Base-by-base conservation (phyloP, 1,140 invertebrate species). In the Lerema accius region DNA sequence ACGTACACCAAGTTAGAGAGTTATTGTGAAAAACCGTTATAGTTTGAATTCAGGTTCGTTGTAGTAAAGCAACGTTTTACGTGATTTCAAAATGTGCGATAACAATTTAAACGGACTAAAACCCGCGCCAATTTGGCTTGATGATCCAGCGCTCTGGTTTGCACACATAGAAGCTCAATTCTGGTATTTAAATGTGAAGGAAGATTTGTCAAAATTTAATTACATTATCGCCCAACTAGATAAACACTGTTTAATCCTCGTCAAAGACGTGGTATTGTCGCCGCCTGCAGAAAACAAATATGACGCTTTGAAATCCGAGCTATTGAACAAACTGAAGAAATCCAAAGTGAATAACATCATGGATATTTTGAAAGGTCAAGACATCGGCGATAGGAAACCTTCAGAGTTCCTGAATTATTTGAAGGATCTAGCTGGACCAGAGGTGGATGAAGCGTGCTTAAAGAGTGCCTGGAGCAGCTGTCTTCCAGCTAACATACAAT, bases 401-500 rank as follows among this genome's bases (percentile, higher is more conserved):
- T 45, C 42, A 4, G 16, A 45, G 11, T 45, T 23, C 17, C 10
- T 45, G 17, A n/a, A 45, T 3, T 17, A 19, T 45, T 23, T 45
- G 10, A 19, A 45, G 17, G 17, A 45, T 19, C n/a, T 45, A 17
- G 42, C 16, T 23, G 42, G 42, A 5, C 17, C 16, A 4, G 42
- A 45, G 3, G 10, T 45, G 11, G 42, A 45, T 7, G 42, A 45
- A 6, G 45, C 13, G 19, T 48, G 13, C 19, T 19, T 48, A 48
- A 48, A 28, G 11, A 26, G 19, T 28, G 19, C 28, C 0, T 48
- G 45, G 45, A 48, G 19, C 45, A 48, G 45, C 11, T 19, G 23
- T 7, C 19, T 48, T 26, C 45, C 45, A 6, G 4, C 3, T 48
- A 13, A 48, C 2, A 11, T 48, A 6, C 45, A 48, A 48, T 48